Evolutionary conservation across 2,888 invertebrate species (phyloP).

Genomic region (Acrocyrtus sp.): DNA sequence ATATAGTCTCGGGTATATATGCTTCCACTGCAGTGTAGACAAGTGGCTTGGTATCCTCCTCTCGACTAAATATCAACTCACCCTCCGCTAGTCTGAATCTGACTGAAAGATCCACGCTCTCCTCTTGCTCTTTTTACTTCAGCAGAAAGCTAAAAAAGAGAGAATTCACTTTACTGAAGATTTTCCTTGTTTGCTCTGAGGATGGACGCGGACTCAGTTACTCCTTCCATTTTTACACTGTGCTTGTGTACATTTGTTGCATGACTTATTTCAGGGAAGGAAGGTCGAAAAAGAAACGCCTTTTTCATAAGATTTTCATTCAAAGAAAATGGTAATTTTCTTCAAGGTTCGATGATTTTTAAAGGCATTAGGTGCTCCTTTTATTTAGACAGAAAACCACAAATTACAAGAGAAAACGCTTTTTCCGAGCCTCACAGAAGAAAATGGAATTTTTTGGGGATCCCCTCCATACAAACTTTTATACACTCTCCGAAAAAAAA

Average conservation of each 20-base stretch:
- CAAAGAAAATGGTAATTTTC: conserved; percentile 39
- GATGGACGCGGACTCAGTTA: too few relatives aligned
- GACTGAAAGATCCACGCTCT: conserved; percentile 36
- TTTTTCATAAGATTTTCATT: conserved; percentile 31
- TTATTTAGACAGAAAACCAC: conserved; percentile 31
- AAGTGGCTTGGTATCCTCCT: too few relatives aligned
- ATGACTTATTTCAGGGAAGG: too few relatives aligned
- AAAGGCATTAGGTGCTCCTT: conserved; percentile 31
- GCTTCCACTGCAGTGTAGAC: too few relatives aligned
- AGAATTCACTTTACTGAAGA: too few relatives aligned
- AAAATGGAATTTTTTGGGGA: background rate
- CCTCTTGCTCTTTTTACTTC: conserved; percentile 21
- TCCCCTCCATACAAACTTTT: background rate
- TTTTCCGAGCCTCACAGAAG: conserved; percentile 3
- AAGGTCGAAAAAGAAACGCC: conserved; percentile 14
- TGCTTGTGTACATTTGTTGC: too few relatives aligned
- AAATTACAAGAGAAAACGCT: conserved; percentile 24
- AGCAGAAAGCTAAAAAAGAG: conserved; percentile 8
- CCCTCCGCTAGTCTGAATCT: conserved; percentile 39
- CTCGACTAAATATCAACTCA: too few relatives aligned
- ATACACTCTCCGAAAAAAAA: background rate
- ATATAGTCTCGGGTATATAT: too few relatives aligned
- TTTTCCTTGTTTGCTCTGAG: too few relatives aligned
- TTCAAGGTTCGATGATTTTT: conserved; percentile 38
- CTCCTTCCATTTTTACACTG: too few relatives aligned